Evolutionary conservation across 2,888 invertebrate species (phyloP).

Genomic region (Ennomos quercinarius): DNA sequence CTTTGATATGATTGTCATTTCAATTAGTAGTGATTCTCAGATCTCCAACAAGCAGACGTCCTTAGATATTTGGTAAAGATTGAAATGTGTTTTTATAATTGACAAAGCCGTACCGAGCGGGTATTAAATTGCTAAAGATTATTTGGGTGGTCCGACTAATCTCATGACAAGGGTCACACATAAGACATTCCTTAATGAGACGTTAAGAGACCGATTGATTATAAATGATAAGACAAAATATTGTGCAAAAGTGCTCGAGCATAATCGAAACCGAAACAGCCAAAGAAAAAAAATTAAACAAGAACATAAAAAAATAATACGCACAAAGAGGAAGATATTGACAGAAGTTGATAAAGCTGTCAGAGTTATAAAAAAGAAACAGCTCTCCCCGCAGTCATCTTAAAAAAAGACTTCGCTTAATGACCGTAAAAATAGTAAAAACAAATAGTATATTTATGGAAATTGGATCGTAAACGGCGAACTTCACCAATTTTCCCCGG

Average conservation of each 20-base stretch:
- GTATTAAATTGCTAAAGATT: conserved; percentile 26
- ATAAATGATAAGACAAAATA: conserved; percentile 2
- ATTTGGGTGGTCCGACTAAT: conserved; percentile 27
- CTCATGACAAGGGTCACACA: conserved; percentile 20
- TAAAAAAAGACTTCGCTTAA: conserved; percentile 9
- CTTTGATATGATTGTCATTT: neutral
- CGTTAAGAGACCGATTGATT: conserved; percentile 9
- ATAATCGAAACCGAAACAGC: no score
- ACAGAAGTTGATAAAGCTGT: no score
- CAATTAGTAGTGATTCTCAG: conserved; percentile 32
- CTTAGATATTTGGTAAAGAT: conserved; percentile 23
- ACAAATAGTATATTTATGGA: conserved; percentile 26
- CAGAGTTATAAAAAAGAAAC: no score
- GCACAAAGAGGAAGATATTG: neutral
- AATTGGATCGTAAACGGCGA: conserved; percentile 23
- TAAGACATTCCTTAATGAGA: conserved; percentile 14
- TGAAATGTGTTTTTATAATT: conserved; percentile 29
- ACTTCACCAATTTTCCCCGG: conserved; percentile 27
- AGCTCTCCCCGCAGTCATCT: no score
- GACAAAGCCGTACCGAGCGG: conserved; percentile 21
- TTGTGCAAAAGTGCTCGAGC: neutral
- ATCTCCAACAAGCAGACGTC: conserved; percentile 30
- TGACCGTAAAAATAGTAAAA: conserved; percentile 27
- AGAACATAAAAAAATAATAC: no score
- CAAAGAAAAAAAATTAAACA: no score